A percentile compares a stretch with the other conserved stretches of the same genome.
phyloP scores from a whole-genome alignment of 2,888 invertebrate genomes.

The Diabrotica balteata region DNA sequence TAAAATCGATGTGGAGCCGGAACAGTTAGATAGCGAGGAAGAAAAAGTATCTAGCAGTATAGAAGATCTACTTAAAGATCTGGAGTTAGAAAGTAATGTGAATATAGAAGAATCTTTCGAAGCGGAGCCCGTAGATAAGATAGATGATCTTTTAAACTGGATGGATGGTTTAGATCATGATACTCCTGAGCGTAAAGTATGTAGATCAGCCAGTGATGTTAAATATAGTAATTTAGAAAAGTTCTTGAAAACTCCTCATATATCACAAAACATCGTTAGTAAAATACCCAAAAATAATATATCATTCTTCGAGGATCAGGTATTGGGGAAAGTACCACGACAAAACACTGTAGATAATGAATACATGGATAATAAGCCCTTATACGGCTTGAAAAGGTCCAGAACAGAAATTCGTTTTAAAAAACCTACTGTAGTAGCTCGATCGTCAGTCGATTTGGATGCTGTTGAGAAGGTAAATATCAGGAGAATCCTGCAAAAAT shows the following conservation, averaged over 20 bases:
- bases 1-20: slow-evolving; percentile 32
- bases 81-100: slow-evolving; percentile 54
- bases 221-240: slow-evolving; percentile 59
- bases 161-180: slow-evolving; percentile 59
- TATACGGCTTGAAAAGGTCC: slow-evolving; percentile 51
- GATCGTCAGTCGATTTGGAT: slow-evolving; percentile 57
- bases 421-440: slow-evolving; percentile 37
- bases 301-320: slow-evolving; percentile 56
- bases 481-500: slow-evolving; percentile 57
- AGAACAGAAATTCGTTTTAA: slow-evolving; percentile 56
- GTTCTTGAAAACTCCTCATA: slow-evolving; percentile 52
- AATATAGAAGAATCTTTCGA: slow-evolving; percentile 29
- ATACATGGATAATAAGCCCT: slow-evolving; percentile 32
- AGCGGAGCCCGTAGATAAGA: slow-evolving; percentile 53
- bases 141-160: slow-evolving; percentile 58
- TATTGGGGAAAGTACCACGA: slow-evolving; percentile 52
- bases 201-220: slow-evolving; percentile 54
- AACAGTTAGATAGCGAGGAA: slow-evolving; percentile 40
- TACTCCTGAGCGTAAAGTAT: slow-evolving; percentile 50
- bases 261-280: slow-evolving; percentile 51
- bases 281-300: slow-evolving; percentile 58
- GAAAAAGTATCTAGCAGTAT: slow-evolving; percentile 56
- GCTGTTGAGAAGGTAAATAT: slow-evolving; percentile 57
- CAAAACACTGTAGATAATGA: slow-evolving; percentile 40
- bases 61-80: slow-evolving; percentile 58